phyloP scores from a whole-genome alignment of 2,797 vertebrate genomes.

The Cirrhinus mrigala region DNA sequence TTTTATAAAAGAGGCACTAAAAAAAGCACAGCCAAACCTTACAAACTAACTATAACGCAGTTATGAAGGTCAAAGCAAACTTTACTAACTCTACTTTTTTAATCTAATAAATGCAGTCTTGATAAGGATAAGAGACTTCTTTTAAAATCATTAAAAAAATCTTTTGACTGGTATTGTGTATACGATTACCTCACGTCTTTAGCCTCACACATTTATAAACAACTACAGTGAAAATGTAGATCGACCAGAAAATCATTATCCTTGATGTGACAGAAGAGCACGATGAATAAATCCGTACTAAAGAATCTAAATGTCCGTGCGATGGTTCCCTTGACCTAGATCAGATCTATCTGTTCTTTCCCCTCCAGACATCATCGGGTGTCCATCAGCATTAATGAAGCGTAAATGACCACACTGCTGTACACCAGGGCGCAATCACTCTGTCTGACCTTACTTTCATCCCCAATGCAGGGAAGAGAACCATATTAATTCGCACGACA shows the following conservation, averaged over 20 bases:
- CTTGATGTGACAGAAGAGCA: background rate
- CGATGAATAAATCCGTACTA: constrained; percentile 32
- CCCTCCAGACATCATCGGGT: constrained; percentile 13
- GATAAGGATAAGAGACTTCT: background rate
- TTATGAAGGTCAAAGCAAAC: background rate
- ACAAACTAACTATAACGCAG: background rate
- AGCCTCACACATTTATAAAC: background rate
- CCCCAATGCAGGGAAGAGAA: background rate
- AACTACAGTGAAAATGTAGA: background rate
- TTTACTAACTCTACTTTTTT: too few relatives aligned
- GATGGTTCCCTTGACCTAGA: constrained; percentile 36
- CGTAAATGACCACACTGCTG: constrained; percentile 8
- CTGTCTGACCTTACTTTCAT: constrained; percentile 27
- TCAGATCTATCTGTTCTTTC: constrained; percentile 20
- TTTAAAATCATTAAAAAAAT: background rate
- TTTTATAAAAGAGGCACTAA: too few relatives aligned
- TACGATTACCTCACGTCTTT: background rate
- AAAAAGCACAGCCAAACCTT: too few relatives aligned
- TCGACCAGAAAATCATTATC: constrained; percentile 26
- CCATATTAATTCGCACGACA: background rate
- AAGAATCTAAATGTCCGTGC: background rate
- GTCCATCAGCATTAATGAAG: constrained; percentile 41
- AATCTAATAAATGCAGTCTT: background rate
- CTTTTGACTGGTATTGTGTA: background rate
- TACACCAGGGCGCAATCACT: constrained; percentile 1